Conservation (phyloP, 2,113 vertebrate species). For the Sardina pilchardus region DNA sequence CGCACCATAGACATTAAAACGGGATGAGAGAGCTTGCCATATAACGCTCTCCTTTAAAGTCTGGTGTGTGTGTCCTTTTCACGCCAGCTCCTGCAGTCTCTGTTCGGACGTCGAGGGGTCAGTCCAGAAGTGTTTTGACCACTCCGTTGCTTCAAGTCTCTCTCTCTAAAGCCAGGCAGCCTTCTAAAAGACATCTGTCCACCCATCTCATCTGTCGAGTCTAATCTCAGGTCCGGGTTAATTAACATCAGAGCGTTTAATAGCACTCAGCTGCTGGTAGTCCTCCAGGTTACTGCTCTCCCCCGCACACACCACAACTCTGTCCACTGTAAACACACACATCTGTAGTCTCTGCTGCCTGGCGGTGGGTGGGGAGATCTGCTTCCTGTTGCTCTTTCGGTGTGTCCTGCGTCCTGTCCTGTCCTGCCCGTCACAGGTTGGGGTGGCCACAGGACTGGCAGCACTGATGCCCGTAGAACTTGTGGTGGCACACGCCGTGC, state of each 20-base stretch:
- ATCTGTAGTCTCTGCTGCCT: neutral
- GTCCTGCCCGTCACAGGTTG: conserved; percentile 69
- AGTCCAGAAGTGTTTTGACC: neutral
- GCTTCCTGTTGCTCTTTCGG: neutral
- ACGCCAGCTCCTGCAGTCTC: neutral
- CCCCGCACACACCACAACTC: neutral
- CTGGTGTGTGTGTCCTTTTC: neutral
- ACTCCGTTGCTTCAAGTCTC: neutral
- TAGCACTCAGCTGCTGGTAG: neutral
- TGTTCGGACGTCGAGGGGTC: neutral
- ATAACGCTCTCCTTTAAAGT: neutral
- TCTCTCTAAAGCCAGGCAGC: neutral
- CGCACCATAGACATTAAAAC: neutral
- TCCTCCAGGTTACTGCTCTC: neutral
- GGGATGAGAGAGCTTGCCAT: neutral
- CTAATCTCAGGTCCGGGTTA: neutral
- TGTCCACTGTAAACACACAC: neutral
- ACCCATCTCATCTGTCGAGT: neutral
- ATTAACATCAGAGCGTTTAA: neutral
- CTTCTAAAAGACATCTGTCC: neutral
- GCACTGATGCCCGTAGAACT: conserved; percentile 82
- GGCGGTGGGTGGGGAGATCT: neutral
- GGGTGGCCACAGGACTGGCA: conserved; percentile 81
- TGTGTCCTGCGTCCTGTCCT: neutral
- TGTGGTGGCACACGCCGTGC: conserved; percentile 81